Evolutionary conservation across 2,113 vertebrate species (phyloP), one percentile per base, ranked within the genome.

Genomic region (Myrmophylax atrothorax): DNA sequence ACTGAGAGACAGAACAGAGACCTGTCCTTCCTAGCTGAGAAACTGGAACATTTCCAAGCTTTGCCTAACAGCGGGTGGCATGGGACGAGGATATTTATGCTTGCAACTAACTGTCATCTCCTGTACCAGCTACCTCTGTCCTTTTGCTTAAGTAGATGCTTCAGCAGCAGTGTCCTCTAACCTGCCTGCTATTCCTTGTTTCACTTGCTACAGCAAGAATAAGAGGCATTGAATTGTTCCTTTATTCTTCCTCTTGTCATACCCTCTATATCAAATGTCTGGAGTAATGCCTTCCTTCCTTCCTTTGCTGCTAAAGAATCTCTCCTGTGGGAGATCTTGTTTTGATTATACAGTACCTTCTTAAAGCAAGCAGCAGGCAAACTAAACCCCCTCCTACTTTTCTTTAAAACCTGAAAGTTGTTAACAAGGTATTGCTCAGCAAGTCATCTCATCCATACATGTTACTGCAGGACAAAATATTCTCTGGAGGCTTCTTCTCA

Each of bases 361-460:
- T 90, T 78, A 78, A 80, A 87, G 60, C 52, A 60, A 84, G 80
- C 77, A 87, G 59, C 68, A 38, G 72, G 76, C 84, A 84, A 68
- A 89, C 64, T 72, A 78, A 67, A 52, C 47, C 35, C 72, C 70
- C n/a, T 72, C 64, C 66, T 49, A 40, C 62, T 96, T 89, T 68
- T 85, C 52, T 87, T 86, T 90, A 72, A 94, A 94, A 87, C 73
- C 69, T 87, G 79, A 14, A 78, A 92, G 89, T 22, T 91, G 84
- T 92, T 94, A 94, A 91, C 91, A 84, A 89, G 84, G 24, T 84
- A 59, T 78, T 87, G 52, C 95, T 91, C 91, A 92, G 96, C 89
- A 94, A 89, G 84, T 81, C 13, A 12, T 64, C 80, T 82, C 62
- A 78, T 91, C 91, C 53, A 6, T 74, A 52, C 42, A 1, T 18